A percentile compares a stretch with the other conserved stretches of the same genome.
Conservation (phyloP, 2,888 invertebrate species). For the Lordiphosa andalusiaca region DNA sequence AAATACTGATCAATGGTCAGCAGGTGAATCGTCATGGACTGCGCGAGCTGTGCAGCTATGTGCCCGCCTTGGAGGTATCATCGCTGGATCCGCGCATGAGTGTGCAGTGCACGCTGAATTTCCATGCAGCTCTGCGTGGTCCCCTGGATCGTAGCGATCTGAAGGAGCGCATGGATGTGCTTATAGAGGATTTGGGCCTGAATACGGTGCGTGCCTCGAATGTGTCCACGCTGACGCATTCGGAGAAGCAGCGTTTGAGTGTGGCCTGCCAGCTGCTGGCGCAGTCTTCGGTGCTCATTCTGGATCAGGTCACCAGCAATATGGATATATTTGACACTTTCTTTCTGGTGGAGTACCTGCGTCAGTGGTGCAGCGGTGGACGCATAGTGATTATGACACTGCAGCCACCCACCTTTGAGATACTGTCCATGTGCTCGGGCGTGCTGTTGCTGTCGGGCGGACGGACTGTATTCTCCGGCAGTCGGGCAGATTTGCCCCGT, state of each 20-base stretch:
- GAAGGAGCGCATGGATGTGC: conserved; percentile 89
- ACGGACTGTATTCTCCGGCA: conserved; percentile 94
- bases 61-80: conserved; percentile 78
- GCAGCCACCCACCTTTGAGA: conserved; percentile 97
- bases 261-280: conserved; percentile 93
- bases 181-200: conserved; percentile 94
- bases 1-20: conserved; percentile 93
- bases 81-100: conserved; percentile 87
- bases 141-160: conserved; percentile 82
- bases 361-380: conserved; percentile 89
- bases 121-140: conserved; percentile 87
- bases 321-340: conserved; percentile 96
- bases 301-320: conserved; percentile 88
- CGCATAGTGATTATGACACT: conserved; percentile 94
- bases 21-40: conserved; percentile 87
- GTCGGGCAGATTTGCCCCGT: conserved; percentile 92
- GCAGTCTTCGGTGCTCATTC: conserved; percentile 91
- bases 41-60: conserved; percentile 85
- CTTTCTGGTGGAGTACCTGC: conserved; percentile 94
- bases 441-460: conserved; percentile 93
- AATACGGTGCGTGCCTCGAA: conserved; percentile 93
- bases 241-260: conserved; percentile 92
- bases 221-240: conserved; percentile 91
- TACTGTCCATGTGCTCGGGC: conserved; percentile 90
- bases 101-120: conserved; percentile 92